Evolutionary conservation across 2,113 vertebrate species (phyloP).

Genomic region (Paramisgurnus dabryanus): DNA sequence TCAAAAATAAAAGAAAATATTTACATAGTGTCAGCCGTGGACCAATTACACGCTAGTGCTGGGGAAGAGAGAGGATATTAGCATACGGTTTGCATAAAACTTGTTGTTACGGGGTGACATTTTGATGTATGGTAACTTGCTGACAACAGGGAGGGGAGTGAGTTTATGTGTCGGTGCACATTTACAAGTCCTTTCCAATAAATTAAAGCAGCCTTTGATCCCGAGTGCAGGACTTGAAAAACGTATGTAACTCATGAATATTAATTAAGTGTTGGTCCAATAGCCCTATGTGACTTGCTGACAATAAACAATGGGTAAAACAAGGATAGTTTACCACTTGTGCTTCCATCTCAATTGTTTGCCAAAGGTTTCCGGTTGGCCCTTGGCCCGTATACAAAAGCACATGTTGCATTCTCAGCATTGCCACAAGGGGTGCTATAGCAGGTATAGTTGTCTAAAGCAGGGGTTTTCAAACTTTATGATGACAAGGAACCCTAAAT

Average conservation of each 20-base stretch:
- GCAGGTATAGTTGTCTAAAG: no score
- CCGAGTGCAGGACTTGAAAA: no score
- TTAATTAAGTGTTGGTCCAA: neutral
- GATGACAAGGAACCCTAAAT: no score
- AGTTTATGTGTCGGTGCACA: neutral
- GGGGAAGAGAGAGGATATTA: neutral
- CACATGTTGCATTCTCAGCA: no score
- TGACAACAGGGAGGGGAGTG: neutral
- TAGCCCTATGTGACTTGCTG: no score
- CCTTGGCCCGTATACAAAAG: no score
- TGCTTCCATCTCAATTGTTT: no score
- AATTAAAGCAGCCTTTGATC: slow-evolving; percentile 7
- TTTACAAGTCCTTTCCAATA: neutral
- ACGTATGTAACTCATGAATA: neutral
- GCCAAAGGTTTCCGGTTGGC: no score
- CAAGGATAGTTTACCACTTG: no score
- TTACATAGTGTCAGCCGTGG: slow-evolving; percentile 17
- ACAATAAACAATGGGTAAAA: no score
- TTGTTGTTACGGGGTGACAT: slow-evolving; percentile 23
- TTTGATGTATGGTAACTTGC: slow-evolving; percentile 5
- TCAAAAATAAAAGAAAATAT: slow-evolving; percentile 41
- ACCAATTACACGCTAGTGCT: slow-evolving; percentile 12
- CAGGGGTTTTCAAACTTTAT: no score
- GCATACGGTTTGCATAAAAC: slow-evolving; percentile 23
- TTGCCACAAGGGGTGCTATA: no score